Evolutionary conservation across 2,113 vertebrate genomes (phyloP).

Genomic region (Otolemur garnettii): DNA sequence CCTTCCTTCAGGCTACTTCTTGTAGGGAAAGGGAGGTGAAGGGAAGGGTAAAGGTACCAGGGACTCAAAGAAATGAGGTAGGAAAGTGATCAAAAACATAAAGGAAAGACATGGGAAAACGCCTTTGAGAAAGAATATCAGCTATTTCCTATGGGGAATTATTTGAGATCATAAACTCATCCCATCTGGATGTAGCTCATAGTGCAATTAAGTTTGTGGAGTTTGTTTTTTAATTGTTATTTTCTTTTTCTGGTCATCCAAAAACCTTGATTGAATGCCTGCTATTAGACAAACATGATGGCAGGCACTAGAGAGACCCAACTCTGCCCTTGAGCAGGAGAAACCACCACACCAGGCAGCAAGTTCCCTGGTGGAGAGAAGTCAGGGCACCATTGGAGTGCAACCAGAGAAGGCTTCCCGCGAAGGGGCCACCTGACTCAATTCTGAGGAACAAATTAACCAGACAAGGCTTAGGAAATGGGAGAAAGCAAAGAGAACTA

Average conservation of each 20-base stretch:
- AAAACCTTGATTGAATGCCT: neutral
- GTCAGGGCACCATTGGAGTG: neutral
- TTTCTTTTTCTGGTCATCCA: neutral
- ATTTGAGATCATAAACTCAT: constrained; percentile 1
- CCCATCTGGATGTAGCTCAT: neutral
- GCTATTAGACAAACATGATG: neutral
- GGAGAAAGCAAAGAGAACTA: neutral
- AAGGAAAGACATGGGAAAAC: neutral
- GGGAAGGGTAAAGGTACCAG: neutral
- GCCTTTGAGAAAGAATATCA: neutral
- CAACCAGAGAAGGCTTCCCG: neutral
- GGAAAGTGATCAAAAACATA: neutral
- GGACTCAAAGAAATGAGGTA: neutral
- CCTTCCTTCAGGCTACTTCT: neutral
- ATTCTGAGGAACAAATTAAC: neutral
- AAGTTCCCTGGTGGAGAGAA: neutral
- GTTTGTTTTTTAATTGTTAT: neutral
- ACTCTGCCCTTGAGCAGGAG: neutral
- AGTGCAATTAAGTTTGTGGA: neutral
- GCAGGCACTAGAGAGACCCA: neutral
- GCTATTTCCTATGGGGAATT: neutral
- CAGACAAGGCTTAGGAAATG: neutral
- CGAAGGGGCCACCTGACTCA: neutral
- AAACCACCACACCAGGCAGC: neutral
- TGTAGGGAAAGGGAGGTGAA: neutral